Percentiles rank a stretch among this genome's conserved stretches.
phyloP scores from a whole-genome alignment of 1,140 invertebrate genomes.

The Heliconius nattereri region DNA sequence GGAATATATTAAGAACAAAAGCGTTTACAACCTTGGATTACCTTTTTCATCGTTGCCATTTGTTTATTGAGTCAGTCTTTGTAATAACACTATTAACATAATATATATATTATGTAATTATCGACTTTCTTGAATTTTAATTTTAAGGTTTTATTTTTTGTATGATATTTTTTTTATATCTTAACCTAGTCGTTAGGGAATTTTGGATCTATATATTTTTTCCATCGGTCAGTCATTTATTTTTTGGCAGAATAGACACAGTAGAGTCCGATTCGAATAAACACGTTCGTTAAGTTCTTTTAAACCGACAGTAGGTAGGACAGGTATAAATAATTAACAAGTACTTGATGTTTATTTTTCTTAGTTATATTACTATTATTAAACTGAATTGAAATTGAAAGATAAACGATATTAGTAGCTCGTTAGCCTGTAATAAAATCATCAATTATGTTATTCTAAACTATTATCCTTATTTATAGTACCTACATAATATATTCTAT shows the following conservation, averaged over 20 bases:
- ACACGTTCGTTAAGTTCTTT: too few species aligned
- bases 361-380: too few species aligned
- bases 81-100: background rate
- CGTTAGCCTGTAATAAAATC: background rate
- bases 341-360: too few species aligned
- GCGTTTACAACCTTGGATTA: background rate
- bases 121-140: background rate
- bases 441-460: background rate
- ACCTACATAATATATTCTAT: background rate
- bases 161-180: background rate
- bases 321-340: too few species aligned
- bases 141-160: background rate
- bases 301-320: too few species aligned
- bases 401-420: background rate
- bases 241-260: too few species aligned
- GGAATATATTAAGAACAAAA: background rate
- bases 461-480: background rate
- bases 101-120: background rate
- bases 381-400: background rate
- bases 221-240: too few species aligned
- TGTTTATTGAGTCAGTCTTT: constrained; percentile 9
- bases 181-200: too few species aligned
- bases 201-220: too few species aligned
- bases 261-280: too few species aligned
- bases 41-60: constrained; percentile 5